Base-by-base conservation (phyloP, 1,140 invertebrate genomes). In the Zaprionus camerounensis region DNA sequence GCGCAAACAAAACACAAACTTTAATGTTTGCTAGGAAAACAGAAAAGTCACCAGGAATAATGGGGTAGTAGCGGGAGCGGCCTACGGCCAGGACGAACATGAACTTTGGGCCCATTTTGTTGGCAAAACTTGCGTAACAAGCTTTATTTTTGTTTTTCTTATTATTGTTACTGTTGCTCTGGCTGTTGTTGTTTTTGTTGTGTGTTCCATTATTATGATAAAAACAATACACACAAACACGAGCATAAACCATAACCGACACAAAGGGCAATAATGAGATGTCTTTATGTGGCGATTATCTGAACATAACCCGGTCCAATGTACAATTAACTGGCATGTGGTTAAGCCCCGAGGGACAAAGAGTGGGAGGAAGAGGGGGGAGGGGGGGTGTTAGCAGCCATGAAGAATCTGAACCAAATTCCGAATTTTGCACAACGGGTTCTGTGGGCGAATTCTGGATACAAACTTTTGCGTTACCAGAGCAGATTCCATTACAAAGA, bases 201-300 rank as follows among this genome's bases (percentile, higher is more conserved):
- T 67, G 74, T 51, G 62, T 28, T 41, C 49, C 68, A 59, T 67
- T 76, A 65, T 69, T 70, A 72, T 51, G 46, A 51, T 72, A 79
- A 79, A 79, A 80, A 71, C 58, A 49, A 74, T 67, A 67, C 53
- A 63, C 22, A 59, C 61, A 70, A 56, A 70, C 41, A 56, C 5
- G 31, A 46, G 68, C 55, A 78, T 74, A 64, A 74, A 49, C 31
- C 58, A 78, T 64, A 69, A 70, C 64, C 46, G 58, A 74, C 71
- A 76, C 67, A 79, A 75, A 78, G 78, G 38, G 57, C 80, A 71
- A 74, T 78, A 81, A 88, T 85, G 81, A 90, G 90, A 90, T 66
- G 71, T 85, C 85, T 90, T 90, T 90, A 90, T 90, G 85, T 75
- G 81, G 75, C 76, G 85, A 90, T 90, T 90, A 90, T 90, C 85